A percentile compares a stretch with the other conserved stretches of the same genome.
These are phyloP conservation scores for Neodiprion pinetum DNA, from an alignment of 1,140 invertebrate genomes.

Conservation along the genomic window DNA sequence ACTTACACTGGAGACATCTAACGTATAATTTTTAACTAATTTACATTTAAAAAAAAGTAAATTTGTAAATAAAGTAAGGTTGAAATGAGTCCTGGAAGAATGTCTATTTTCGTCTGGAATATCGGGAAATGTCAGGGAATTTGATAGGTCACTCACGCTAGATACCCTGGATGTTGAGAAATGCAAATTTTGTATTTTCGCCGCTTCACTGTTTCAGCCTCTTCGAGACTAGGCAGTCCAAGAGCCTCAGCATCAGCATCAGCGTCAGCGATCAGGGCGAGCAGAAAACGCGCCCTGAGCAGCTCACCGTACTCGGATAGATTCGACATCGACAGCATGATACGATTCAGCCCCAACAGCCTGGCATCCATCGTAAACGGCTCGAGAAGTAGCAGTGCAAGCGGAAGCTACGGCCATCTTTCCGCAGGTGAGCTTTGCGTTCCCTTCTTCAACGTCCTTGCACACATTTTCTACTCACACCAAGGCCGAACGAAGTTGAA, in stretches of 20 bases:
- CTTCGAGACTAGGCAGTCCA: constrained; percentile 76
- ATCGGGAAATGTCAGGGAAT: too few species aligned
- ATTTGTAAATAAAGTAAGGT: too few species aligned
- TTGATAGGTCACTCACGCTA: too few species aligned
- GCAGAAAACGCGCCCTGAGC: constrained; percentile 89
- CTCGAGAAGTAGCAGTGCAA: constrained; percentile 83
- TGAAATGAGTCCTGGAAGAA: too few species aligned
- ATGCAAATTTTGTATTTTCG: background rate
- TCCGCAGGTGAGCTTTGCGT: constrained; percentile 74
- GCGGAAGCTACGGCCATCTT: constrained; percentile 93
- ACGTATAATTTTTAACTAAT: too few species aligned
- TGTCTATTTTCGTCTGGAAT: too few species aligned
- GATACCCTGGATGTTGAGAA: background rate
- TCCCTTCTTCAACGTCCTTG: constrained; percentile 31
- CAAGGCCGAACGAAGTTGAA: background rate
- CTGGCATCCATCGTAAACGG: constrained; percentile 90
- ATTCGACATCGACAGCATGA: constrained; percentile 93
- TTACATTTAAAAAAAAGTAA: too few species aligned
- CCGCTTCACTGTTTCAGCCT: constrained; percentile 53
- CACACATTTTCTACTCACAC: constrained; percentile 14
- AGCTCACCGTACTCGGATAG: constrained; percentile 95
- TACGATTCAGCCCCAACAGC: constrained; percentile 93
- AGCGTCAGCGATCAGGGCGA: constrained; percentile 70
- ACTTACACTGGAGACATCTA: too few species aligned
- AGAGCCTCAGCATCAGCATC: constrained; percentile 54